Evolutionary conservation across 2,888 invertebrate species (phyloP), one percentile per base, ranked within the genome.

Genomic region (Luperina nickerlii): DNA sequence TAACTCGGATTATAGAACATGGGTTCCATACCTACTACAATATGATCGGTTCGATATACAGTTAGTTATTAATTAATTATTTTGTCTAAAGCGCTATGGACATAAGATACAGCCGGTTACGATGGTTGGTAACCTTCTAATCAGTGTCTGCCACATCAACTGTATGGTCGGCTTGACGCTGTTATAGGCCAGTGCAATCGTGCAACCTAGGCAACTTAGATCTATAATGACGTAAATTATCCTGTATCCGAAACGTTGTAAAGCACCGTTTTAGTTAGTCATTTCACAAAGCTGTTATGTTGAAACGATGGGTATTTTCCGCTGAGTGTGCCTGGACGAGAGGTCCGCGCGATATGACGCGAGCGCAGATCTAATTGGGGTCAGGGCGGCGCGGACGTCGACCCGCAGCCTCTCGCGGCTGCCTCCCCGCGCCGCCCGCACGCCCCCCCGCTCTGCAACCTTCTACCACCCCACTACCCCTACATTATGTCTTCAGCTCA

Each of bases 341-440:
- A 94, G 95, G 95, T 94, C 95, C 95, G 96, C 95, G 94, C 95
- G 94, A 95, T 96, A 96, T 97, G 97, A 96, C 96, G 96, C 95
- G 96, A 95, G 96, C 95, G 94, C 95, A 92, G 91, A 91, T 91
- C 94, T 92, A 92, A 96, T 96, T 96, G 96, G 93, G 96, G 97
- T 97, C 96, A 96, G 96, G 96, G 96, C 96, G 95, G 94, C 96
- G 96, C 96, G 96, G 96, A 87, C 96, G 95, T 94, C 96, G 96
- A 97, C 96, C 96, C 92, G 94, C 93, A 92, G 95, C 94, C 95
- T 93, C 95, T 91, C 92, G 91, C 96, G 91, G 94, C 93, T 92
- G 94, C 94, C 94, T 92, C 88, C 88, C 90, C 90, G 89, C 86
- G 13, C 79, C 67, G 77, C 74, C 69, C 67, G 74, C 80, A 69